Evolutionary conservation across 2,888 invertebrate species (phyloP).

Genomic region (Falcaria lacertinaria): DNA sequence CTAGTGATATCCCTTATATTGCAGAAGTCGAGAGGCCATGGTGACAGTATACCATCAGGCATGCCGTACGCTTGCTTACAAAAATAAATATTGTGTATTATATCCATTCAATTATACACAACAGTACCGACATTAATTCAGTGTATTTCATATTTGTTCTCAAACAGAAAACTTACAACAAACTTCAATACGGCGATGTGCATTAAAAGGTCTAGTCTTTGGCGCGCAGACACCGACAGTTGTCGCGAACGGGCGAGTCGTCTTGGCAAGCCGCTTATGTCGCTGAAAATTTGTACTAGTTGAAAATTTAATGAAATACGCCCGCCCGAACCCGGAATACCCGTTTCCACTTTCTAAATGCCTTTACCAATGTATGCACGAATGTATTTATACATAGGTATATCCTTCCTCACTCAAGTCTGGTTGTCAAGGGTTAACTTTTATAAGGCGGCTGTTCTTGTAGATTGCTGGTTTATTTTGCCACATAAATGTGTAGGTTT

Average conservation of each 20-base stretch:
- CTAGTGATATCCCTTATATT: too few relatives aligned
- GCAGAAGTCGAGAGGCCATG: too few relatives aligned
- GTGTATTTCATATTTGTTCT: too few relatives aligned
- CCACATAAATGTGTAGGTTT: too few relatives aligned
- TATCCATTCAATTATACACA: too few relatives aligned
- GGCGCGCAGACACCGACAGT: not conserved
- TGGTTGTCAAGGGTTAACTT: not conserved
- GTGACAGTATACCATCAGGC: too few relatives aligned
- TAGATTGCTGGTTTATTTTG: too few relatives aligned
- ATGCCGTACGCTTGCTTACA: too few relatives aligned
- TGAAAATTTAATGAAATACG: slow-evolving; percentile 63
- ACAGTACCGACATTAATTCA: too few relatives aligned
- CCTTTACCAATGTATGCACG: slow-evolving; percentile 4
- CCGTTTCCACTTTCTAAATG: slow-evolving; percentile 9
- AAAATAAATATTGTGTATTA: too few relatives aligned
- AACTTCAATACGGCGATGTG: too few relatives aligned
- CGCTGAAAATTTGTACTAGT: slow-evolving; percentile 48
- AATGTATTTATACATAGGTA: not conserved
- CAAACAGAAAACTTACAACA: too few relatives aligned
- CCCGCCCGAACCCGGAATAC: slow-evolving; percentile 16
- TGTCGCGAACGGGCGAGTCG: slow-evolving; percentile 9
- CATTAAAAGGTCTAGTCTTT: not conserved
- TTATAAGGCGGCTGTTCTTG: not conserved
- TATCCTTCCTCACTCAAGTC: not conserved
- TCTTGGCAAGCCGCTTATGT: slow-evolving; percentile 53